Base-by-base conservation (phyloP, 2,797 vertebrate genomes). In the Pelobates cultripes region DNA sequence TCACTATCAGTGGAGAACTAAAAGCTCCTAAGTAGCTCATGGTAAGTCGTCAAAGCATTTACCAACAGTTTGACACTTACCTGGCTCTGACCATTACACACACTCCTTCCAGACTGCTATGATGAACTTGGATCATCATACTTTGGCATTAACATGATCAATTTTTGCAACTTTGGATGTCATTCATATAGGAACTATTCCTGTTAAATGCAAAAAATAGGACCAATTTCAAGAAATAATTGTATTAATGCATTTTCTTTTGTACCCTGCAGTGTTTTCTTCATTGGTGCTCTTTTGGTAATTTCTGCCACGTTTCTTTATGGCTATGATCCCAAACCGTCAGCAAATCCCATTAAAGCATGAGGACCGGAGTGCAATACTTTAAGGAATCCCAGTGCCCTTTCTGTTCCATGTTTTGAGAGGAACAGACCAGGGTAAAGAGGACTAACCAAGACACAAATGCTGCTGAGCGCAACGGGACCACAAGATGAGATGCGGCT, bases 231-330 rank as follows among this genome's bases (percentile, higher is more conserved):
- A 28, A 28, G 28, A 28, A 28, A 28, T 28, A 28, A 28, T 28
- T 28, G 28, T 28, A 28, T 28, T 28, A 28, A 28, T 28, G 28
- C 28, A 28, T 45, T 45, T 75, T 74, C 75, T 89, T 0, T 92
- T 80, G 8, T 84, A 8, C 40, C 4, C 28, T 4, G 77, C 86
- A 99, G 98, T 57, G 92, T 99, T 60, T 99, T 99, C 90, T 98
- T 99, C 90, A 80, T 98, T 13, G 98, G 98, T 87, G 93, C 98
- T 78, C 0, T 98, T 86, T 91, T 99, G 87, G 98, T 99, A 89
- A 99, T 99, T 83, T 84, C 87, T 74, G 98, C 98, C 74, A 99
- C 98, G 82, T 99, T 99, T 88, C 93, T 99, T 47, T 99, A 99
- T 0, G 96, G 98, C 83, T 99, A 98, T 45, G 96, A 97, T 89